Evolutionary conservation across 2,888 invertebrate genomes (phyloP), one percentile per base, ranked within the genome.

Genomic region (Aphelenchoides bicaudatus): DNA sequence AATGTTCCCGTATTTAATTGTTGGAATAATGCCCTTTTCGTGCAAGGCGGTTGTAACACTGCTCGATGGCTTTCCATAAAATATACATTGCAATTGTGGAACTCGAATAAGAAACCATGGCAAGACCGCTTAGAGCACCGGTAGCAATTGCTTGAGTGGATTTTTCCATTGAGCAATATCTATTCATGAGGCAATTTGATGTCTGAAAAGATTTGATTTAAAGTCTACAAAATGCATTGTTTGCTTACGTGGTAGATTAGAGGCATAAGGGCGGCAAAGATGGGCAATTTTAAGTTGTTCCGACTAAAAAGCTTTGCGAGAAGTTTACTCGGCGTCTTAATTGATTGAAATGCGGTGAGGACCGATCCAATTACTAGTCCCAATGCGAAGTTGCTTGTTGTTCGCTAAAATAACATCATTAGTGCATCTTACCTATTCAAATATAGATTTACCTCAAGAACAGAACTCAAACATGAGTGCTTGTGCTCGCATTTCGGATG

Each of bases 11-110:
- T 86, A 85, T 34, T 86, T 86, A 29, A 88, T 81, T 72, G 85
- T 84, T 13, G 88, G 88, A 50, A 88, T 74, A 50, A 83, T 79
- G 47, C 86, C 86, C 56, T 82, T 83, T 30, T 86, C 84, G 34
- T 86, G 86, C n/a, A 87, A 87, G 61, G 2, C 3, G 29, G 10
- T 38, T 46, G 2, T 31, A 10, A 59, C 50, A 21, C 79, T 88
- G 88, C 84, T 90, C 89, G 38, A 88, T 82, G 46, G 86, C 84
- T 82, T 90, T 90, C 87, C 89, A 88, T 81, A 88, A 84, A 4
- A 88, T 85, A 79, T 89, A 90, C 28, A 89, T 82, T n/a, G 89
- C 86, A 51, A 89, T 84, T 0, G 88, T 87, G 39, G 86, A 86
- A 73, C 87, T 88, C 30, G 88, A 87, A 80, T 87, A 89, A 69